Evolutionary conservation across 1,140 invertebrate species (phyloP), one percentile per base, ranked within the genome.

Genomic region (Choristoneura fumiferana): DNA sequence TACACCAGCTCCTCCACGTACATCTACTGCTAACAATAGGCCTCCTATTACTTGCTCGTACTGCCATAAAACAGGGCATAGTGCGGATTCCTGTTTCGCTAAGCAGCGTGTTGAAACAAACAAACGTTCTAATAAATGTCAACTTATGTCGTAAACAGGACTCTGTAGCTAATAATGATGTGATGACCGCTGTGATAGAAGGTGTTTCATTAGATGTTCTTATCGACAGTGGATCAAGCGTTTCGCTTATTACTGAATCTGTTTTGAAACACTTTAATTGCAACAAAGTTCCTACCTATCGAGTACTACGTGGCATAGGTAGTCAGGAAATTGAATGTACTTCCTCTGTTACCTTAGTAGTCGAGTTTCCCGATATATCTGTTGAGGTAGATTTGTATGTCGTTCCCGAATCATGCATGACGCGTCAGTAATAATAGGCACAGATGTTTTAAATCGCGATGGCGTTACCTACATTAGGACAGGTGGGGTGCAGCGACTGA

Each of bases 341-440:
- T 1, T 49, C 36, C 1, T 43, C 8, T 10, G 33, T 58, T 6
- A 58, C 40, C 5, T 45, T 34, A 12, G 36, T 38, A 8, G 33
- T 58, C 4, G 57, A 58, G 15, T 57, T 57, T 35, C 5, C 35
- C 6, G 38, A 57, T 4, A 43, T 43, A 9, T 6, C 56, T 1
- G 4, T 58, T 12, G 57, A 58, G 18, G 57, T 52, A 13, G 57
- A 58, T 22, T 52, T 58, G 8, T 37, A 17, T 37, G 57, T 52
- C 1, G 57, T 58, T 8, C 18, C 57, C 3, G 12, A 10, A 12
- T n/a, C n/a, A 6, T 52, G 9, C 37, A 58, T 58, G 15, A 37
- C 14, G 37, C 33, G 2, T 33, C 57, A 10, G 39, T 58, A n/a
- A n/a, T 58, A 18, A 36, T 58, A 33, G 57, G 40, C 18, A 58